phyloP scores from a whole-genome alignment of 1,140 invertebrate genomes.

The Drosophila teissieri region DNA sequence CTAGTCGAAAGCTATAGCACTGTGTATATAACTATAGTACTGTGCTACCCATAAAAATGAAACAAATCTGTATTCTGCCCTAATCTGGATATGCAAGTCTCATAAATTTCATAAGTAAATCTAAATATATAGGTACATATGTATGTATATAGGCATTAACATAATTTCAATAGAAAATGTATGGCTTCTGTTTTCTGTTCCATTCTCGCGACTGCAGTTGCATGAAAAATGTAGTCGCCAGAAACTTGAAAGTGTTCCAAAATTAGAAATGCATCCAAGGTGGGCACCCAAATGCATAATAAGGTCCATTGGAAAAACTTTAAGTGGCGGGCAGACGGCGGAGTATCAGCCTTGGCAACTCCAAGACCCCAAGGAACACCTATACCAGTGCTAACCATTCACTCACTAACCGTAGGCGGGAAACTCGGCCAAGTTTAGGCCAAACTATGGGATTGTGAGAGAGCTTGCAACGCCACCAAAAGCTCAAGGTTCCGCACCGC shows the following conservation, averaged over 20 bases:
- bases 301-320: background rate
- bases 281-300: constrained; percentile 6
- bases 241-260: constrained; percentile 27
- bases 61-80: too few species aligned
- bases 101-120: too few species aligned
- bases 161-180: too few species aligned
- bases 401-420: constrained; percentile 26
- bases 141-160: too few species aligned
- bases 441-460: constrained; percentile 21
- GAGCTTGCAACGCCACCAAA: constrained; percentile 29
- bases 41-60: background rate
- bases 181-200: background rate
- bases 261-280: constrained; percentile 30
- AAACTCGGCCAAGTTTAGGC: constrained; percentile 60
- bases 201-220: background rate
- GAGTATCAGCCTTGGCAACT: constrained; percentile 23
- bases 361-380: constrained; percentile 6
- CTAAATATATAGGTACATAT: too few species aligned
- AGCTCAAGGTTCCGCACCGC: constrained; percentile 42
- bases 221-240: constrained; percentile 1
- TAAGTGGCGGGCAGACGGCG: background rate
- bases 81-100: background rate
- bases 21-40: background rate
- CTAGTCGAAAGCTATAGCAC: background rate
- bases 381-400: background rate